Conservation (phyloP, 2,797 vertebrate genomes). For the Lepidocolaptes lacrymiger region DNA sequence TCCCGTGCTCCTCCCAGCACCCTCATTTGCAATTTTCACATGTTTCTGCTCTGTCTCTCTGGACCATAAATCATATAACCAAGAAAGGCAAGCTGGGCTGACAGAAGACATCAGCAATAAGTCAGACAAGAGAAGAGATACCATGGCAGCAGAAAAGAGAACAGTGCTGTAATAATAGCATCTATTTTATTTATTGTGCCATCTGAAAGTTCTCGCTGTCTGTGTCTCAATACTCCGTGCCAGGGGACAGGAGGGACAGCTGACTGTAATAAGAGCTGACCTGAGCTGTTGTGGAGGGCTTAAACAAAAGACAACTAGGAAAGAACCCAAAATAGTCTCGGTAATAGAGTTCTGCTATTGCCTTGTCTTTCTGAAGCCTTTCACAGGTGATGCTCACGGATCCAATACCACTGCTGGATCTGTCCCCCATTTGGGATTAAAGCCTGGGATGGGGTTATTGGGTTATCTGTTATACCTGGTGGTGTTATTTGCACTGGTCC, state of each 20-base stretch:
- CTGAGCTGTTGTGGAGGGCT: slow-evolving; percentile 11
- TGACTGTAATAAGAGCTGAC: slow-evolving; percentile 40
- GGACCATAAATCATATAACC: slow-evolving; percentile 38
- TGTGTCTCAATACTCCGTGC: background rate
- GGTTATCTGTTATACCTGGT: accelerated
- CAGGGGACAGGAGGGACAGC: slow-evolving; percentile 25
- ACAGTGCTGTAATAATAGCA: slow-evolving; percentile 32
- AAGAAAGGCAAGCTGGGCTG: slow-evolving; percentile 13
- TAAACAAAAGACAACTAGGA: background rate
- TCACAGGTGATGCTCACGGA: accelerated
- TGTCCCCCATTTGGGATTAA: background rate
- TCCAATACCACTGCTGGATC: background rate
- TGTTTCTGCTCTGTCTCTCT: slow-evolving; percentile 12
- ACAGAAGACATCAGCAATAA: slow-evolving; percentile 62
- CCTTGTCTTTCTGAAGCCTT: background rate
- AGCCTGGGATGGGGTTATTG: background rate
- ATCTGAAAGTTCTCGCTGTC: background rate
- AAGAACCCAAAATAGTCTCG: background rate
- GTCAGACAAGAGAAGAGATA: slow-evolving; percentile 15
- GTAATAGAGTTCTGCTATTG: background rate
- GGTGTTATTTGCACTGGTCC: background rate
- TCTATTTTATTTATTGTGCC: slow-evolving; percentile 49
- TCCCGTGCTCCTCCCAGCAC: background rate
- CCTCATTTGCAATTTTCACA: slow-evolving; percentile 27
- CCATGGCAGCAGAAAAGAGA: slow-evolving; percentile 40